Evolutionary conservation across 2,888 invertebrate genomes (phyloP).

Genomic region (Liodrosophila aerea): DNA sequence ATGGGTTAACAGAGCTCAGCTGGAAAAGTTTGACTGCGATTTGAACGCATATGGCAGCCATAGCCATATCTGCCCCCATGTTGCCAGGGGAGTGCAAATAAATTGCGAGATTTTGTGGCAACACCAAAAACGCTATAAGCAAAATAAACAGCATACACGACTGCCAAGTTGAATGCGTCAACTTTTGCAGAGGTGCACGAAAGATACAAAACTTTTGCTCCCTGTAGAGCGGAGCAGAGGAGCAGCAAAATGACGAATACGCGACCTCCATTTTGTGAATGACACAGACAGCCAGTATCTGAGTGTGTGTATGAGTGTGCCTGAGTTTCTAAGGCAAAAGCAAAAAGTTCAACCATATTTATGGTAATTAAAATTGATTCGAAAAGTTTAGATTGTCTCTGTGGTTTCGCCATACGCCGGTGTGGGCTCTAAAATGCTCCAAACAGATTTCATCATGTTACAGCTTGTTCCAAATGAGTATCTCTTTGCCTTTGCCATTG

Average conservation of each 20-base stretch:
- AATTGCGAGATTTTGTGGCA: constrained; percentile 39
- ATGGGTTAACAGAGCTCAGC: too few species aligned
- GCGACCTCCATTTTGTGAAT: constrained; percentile 37
- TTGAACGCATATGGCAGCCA: background rate
- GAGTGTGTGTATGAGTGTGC: constrained; percentile 22
- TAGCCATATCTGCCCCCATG: constrained; percentile 23
- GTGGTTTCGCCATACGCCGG: constrained; percentile 54
- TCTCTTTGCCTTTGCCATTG: constrained; percentile 14
- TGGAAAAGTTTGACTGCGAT: too few species aligned
- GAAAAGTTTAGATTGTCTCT: constrained; percentile 78
- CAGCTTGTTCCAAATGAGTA: constrained; percentile 40
- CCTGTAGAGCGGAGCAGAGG: constrained; percentile 19
- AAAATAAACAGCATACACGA: constrained; percentile 45
- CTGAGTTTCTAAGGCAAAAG: constrained; percentile 27
- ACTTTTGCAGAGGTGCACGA: constrained; percentile 29
- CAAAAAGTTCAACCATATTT: constrained; percentile 71
- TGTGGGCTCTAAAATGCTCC: constrained; percentile 36
- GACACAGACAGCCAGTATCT: constrained; percentile 36
- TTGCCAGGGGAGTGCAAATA: constrained; percentile 53
- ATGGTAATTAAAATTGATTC: constrained; percentile 80
- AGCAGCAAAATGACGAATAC: constrained; percentile 54
- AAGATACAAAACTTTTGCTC: constrained; percentile 49
- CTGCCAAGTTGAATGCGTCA: constrained; percentile 27
- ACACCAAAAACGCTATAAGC: constrained; percentile 30
- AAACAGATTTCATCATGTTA: constrained; percentile 46